A percentile compares a stretch with the other conserved stretches of the same genome.
These are phyloP conservation scores for Garra rufa DNA, from an alignment of 2,113 vertebrate species.

Conservation along the genomic window DNA sequence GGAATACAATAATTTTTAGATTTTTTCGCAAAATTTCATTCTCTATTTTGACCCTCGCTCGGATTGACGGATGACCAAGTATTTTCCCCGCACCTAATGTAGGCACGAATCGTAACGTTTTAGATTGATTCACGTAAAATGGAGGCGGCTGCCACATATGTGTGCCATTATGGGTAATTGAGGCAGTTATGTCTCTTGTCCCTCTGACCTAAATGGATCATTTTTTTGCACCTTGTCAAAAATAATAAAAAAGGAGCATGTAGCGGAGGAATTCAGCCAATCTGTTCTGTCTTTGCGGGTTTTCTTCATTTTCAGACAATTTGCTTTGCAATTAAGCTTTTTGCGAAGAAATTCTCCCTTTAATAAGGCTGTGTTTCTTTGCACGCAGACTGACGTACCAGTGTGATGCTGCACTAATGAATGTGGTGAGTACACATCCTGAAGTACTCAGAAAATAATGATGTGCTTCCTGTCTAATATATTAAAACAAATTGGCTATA, in stretches of 20 bases:
- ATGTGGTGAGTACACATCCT: constrained; percentile 27
- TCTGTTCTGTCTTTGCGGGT: constrained; percentile 35
- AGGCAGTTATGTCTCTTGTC: constrained; percentile 74
- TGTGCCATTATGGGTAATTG: constrained; percentile 77
- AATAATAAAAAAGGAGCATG: constrained; percentile 70
- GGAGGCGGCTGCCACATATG: constrained; percentile 67
- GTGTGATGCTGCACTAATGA: constrained; percentile 42
- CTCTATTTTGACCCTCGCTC: constrained; percentile 51
- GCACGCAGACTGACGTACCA: constrained; percentile 11
- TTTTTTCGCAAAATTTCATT: constrained; percentile 68
- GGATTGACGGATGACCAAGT: constrained; percentile 39
- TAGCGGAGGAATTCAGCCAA: constrained; percentile 50
- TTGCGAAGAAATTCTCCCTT: background rate
- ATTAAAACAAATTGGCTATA: background rate
- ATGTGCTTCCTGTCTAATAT: background rate
- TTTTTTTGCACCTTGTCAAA: constrained; percentile 75
- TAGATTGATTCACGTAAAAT: constrained; percentile 67
- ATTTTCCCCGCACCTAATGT: constrained; percentile 57
- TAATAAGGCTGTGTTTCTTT: constrained; percentile 31
- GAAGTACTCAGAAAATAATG: constrained; percentile 8
- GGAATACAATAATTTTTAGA: constrained; percentile 67
- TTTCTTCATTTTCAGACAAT: constrained; percentile 56
- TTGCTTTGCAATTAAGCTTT: constrained; percentile 61
- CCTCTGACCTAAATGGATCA: constrained; percentile 72
- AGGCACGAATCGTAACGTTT: constrained; percentile 64